Conservation (phyloP, 2,888 invertebrate genomes). For the Dioctria linearis region DNA sequence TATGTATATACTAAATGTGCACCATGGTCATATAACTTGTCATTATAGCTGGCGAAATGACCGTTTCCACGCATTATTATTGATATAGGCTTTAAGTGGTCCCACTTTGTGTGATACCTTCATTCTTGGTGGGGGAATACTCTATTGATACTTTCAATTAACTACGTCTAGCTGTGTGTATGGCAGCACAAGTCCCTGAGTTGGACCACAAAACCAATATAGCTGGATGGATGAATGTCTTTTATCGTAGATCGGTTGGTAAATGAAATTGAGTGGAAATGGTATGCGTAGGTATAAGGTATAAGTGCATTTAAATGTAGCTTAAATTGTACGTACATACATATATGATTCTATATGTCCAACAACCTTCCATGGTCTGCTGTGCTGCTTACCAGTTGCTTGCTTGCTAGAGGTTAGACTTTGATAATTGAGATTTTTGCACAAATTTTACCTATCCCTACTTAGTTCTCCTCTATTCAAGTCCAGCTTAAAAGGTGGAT, state of each 20-base stretch:
- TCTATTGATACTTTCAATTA: constrained; percentile 13
- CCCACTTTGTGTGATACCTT: constrained; percentile 30
- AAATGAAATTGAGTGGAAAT: constrained; percentile 23
- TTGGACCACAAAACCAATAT: too few species aligned
- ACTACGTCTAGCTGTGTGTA: constrained; percentile 21
- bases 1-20: constrained; percentile 8
- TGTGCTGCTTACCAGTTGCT: background rate
- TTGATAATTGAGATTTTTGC: background rate
- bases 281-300: background rate
- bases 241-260: too few species aligned
- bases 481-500: background rate
- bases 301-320: background rate
- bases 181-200: background rate
- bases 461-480: background rate
- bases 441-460: background rate
- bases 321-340: too few species aligned
- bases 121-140: constrained; percentile 23
- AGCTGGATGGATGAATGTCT: too few species aligned
- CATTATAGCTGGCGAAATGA: constrained; percentile 38
- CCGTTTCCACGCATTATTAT: constrained; percentile 10
- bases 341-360: too few species aligned
- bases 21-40: constrained; percentile 35
- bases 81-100: constrained; percentile 38
- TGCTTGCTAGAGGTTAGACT: constrained; percentile 3
- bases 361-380: background rate